These are phyloP conservation scores for Drosophila oshimai DNA, from an alignment of 1,140 invertebrate genomes.

Conservation along the genomic window DNA sequence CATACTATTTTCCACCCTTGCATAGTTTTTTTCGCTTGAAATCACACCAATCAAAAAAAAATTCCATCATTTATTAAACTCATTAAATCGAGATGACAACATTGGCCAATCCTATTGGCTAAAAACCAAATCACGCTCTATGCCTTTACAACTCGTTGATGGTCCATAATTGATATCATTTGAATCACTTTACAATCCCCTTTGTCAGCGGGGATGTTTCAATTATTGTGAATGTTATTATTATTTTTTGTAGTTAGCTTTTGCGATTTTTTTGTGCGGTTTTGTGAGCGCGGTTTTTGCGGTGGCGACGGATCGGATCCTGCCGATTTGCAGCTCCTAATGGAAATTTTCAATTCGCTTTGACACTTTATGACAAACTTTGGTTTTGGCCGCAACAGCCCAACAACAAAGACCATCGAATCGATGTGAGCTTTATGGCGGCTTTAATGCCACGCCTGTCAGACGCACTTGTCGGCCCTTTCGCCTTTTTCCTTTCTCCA, in stretches of 20 bases:
- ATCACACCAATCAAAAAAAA: background rate
- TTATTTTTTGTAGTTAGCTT: background rate
- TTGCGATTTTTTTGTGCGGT: conserved; percentile 45
- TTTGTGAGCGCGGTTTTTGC: conserved; percentile 46
- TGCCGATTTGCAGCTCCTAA: conserved; percentile 71
- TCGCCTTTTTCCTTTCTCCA: background rate
- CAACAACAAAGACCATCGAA: conserved; percentile 7
- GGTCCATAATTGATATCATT: conserved; percentile 34
- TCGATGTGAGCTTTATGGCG: conserved; percentile 41
- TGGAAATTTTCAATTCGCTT: conserved; percentile 78
- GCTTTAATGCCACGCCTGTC: conserved; percentile 68
- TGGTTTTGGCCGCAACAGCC: conserved; percentile 43
- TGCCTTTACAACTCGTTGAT: conserved; percentile 8
- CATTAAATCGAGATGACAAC: conserved; percentile 2
- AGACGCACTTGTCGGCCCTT: conserved; percentile 43
- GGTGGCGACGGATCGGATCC: conserved; percentile 51
- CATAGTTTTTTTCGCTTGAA: too few relatives aligned
- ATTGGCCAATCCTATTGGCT: background rate
- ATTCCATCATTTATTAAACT: background rate
- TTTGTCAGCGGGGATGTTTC: conserved; percentile 25
- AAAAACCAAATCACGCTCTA: background rate
- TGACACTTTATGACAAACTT: conserved; percentile 79
- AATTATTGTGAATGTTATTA: conserved; percentile 13
- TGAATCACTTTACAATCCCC: conserved; percentile 1
- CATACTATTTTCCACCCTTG: background rate